Conservation (phyloP, 2,888 invertebrate species). For the Drosophila multiciliata region DNA sequence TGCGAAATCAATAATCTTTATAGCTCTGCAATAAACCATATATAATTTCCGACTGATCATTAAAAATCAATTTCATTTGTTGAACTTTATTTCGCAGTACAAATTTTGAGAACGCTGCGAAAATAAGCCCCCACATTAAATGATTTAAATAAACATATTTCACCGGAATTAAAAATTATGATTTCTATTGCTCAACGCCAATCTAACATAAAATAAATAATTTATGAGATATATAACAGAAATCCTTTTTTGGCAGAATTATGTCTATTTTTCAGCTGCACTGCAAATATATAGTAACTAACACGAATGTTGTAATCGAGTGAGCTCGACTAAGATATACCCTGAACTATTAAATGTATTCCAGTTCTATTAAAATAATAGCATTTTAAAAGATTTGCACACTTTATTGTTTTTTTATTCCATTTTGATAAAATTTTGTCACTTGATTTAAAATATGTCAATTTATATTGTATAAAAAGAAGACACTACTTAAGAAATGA, state of each 20-base stretch:
- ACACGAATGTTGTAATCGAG: background rate
- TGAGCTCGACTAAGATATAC: background rate
- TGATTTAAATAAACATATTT: conserved; percentile 4
- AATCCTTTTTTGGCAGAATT: conserved; percentile 18
- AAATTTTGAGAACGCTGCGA: conserved; percentile 1
- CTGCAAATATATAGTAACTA: background rate
- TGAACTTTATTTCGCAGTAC: conserved; percentile 25
- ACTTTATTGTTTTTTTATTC: background rate
- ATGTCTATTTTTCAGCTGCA: background rate
- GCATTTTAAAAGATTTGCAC: background rate
- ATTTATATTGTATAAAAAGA: no score
- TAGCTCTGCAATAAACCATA: background rate
- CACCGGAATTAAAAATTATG: conserved; percentile 1
- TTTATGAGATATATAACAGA: conserved; percentile 16
- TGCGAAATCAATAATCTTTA: conserved; percentile 18
- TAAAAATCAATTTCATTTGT: conserved; percentile 21
- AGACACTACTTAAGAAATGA: no score
- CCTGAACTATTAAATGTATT: background rate
- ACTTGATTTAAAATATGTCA: background rate
- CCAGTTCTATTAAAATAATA: background rate
- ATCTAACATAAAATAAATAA: conserved; percentile 18
- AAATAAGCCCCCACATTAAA: conserved; percentile 6
- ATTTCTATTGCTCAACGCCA: conserved; percentile 5
- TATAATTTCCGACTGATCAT: conserved; percentile 3
- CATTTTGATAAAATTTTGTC: background rate